Conservation (phyloP, 1,140 invertebrate species). For the Micrasema minimum region DNA sequence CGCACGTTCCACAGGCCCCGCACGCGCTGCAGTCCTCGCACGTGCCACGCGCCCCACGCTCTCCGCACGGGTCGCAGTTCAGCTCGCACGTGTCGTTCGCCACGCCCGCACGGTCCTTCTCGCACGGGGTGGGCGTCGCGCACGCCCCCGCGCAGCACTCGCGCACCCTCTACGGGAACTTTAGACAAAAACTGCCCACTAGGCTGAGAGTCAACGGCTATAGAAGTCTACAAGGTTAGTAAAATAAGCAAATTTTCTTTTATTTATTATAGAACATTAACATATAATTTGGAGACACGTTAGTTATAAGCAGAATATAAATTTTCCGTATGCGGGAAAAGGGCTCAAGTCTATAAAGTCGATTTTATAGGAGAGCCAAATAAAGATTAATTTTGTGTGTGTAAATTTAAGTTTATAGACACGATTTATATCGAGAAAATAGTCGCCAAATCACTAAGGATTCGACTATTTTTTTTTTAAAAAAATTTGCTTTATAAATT, state of each 20-base stretch:
- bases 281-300: background rate
- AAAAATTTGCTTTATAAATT: no score
- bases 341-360: no score
- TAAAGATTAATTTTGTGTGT: no score
- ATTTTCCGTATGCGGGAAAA: no score
- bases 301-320: no score
- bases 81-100: conserved; percentile 62
- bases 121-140: conserved; percentile 63
- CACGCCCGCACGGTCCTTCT: conserved; percentile 61
- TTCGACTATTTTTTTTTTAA: no score
- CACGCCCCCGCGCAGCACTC: conserved; percentile 39
- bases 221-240: conserved; percentile 54
- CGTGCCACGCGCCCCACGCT: conserved; percentile 53
- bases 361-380: no score
- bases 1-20: conserved; percentile 55
- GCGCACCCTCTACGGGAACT: conserved; percentile 32
- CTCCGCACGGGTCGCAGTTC: conserved; percentile 55
- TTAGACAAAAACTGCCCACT: conserved; percentile 51
- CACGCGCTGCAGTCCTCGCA: conserved; percentile 57
- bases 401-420: no score
- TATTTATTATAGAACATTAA: background rate
- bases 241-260: conserved; percentile 8
- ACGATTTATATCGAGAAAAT: no score
- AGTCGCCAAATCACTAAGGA: no score
- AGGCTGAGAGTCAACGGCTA: conserved; percentile 40